These are phyloP conservation scores for Crotalus tigris DNA, from an alignment of 2,113 vertebrate species.

Conservation along the genomic window DNA sequence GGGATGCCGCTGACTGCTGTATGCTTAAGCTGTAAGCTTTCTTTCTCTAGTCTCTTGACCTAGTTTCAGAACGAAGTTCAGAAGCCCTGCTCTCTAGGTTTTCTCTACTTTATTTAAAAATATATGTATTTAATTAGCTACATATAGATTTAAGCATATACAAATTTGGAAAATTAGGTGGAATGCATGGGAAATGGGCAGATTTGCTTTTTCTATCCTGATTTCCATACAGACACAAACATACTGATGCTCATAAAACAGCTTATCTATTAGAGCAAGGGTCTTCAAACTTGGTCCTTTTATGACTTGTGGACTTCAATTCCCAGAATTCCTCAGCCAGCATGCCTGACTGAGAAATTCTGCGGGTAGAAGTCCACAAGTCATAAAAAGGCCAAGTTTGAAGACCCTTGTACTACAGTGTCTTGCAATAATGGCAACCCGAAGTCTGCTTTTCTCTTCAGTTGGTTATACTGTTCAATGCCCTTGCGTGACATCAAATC, in stretches of 20 bases:
- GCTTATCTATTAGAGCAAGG: no score
- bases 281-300: no score
- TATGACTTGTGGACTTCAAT: no score
- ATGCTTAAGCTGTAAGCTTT: not conserved
- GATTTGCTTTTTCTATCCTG: not conserved
- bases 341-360: no score
- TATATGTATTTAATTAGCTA: not conserved
- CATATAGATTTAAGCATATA: not conserved
- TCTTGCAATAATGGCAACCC: not conserved
- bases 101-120: not conserved
- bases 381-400: no score
- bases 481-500: not conserved
- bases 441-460: not conserved
- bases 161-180: not conserved
- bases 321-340: no score
- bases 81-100: not conserved
- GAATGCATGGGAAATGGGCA: not conserved
- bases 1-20: not conserved
- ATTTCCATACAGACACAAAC: not conserved
- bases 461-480: not conserved
- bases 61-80: not conserved
- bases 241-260: not conserved
- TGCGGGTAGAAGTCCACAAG: no score
- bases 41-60: not conserved
- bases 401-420: no score